Percentiles rank a stretch among this genome's conserved stretches.
phyloP scores from a whole-genome alignment of 2,797 vertebrate species.

The Phrynocephalus vlangalii region DNA sequence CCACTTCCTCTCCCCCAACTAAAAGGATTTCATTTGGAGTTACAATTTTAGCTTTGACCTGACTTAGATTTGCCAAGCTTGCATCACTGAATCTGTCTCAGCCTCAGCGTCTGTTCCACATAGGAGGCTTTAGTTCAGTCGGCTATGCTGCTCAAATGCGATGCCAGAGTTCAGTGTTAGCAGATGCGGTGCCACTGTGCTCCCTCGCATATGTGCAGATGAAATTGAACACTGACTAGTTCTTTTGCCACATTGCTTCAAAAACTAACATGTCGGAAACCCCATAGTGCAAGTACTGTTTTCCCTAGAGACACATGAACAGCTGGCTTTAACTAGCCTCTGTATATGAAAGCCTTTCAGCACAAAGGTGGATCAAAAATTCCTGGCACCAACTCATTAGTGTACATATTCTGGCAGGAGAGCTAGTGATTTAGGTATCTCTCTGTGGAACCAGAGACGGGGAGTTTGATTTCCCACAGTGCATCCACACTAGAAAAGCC shows the following conservation, averaged over 20 bases:
- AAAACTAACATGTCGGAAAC: slow-evolving; percentile 3
- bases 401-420: too few species aligned
- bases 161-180: not conserved
- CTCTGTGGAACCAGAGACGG: too few species aligned
- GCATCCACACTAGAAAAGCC: too few species aligned
- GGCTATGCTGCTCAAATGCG: not conserved
- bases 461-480: too few species aligned
- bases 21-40: not conserved
- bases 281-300: not conserved
- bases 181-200: not conserved
- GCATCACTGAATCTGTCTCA: not conserved
- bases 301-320: not conserved
- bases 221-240: not conserved
- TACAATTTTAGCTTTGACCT: not conserved
- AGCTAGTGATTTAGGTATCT: too few species aligned
- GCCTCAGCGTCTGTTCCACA: not conserved
- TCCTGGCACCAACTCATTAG: too few species aligned
- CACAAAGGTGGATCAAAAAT: too few species aligned
- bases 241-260: not conserved
- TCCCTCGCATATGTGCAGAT: not conserved
- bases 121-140: not conserved
- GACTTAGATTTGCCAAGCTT: not conserved
- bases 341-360: not conserved
- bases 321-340: not conserved
- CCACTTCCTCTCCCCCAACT: too few species aligned